A percentile compares a stretch with the other conserved stretches of the same genome.
phyloP scores from a whole-genome alignment of 2,888 invertebrate species.

The Pogonocherus hispidulus region DNA sequence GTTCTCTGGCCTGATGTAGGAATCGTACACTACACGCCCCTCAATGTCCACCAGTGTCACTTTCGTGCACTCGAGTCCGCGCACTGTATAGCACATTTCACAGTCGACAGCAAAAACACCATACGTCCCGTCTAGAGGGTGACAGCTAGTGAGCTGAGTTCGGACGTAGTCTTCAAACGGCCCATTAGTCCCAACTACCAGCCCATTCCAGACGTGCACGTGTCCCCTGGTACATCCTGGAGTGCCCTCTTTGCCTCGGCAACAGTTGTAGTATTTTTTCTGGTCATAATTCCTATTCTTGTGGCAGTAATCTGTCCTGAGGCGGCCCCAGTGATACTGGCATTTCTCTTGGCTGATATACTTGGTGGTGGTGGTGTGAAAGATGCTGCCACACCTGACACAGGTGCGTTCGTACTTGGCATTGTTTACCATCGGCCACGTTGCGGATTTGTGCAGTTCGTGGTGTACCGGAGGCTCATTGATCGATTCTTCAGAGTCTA shows the following conservation, averaged over 20 bases:
- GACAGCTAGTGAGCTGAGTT: conserved; percentile 68
- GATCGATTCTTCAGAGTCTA: conserved; percentile 69
- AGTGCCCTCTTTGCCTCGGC: conserved; percentile 70
- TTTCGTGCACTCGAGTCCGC: conserved; percentile 89
- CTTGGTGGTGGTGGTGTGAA: conserved; percentile 64
- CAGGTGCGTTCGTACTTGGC: conserved; percentile 35
- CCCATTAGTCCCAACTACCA: conserved; percentile 78
- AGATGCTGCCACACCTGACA: conserved; percentile 46
- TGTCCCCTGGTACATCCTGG: conserved; percentile 77
- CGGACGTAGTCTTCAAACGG: conserved; percentile 70
- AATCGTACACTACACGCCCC: conserved; percentile 85
- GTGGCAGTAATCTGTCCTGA: conserved; percentile 67
- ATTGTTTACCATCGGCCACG: not conserved
- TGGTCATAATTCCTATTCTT: conserved; percentile 32
- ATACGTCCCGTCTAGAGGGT: conserved; percentile 71
- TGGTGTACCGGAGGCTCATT: conserved; percentile 57
- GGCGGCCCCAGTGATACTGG: conserved; percentile 90
- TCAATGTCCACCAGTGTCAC: conserved; percentile 86
- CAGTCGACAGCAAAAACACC: conserved; percentile 91
- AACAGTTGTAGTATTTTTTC: conserved; percentile 75
- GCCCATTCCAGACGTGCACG: conserved; percentile 83
- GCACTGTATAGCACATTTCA: conserved; percentile 95
- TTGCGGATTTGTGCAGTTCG: not conserved
- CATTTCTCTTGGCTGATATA: conserved; percentile 84
- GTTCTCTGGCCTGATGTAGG: conserved; percentile 85